Conservation (phyloP, 2,797 vertebrate species). For the Masticophis lateralis region DNA sequence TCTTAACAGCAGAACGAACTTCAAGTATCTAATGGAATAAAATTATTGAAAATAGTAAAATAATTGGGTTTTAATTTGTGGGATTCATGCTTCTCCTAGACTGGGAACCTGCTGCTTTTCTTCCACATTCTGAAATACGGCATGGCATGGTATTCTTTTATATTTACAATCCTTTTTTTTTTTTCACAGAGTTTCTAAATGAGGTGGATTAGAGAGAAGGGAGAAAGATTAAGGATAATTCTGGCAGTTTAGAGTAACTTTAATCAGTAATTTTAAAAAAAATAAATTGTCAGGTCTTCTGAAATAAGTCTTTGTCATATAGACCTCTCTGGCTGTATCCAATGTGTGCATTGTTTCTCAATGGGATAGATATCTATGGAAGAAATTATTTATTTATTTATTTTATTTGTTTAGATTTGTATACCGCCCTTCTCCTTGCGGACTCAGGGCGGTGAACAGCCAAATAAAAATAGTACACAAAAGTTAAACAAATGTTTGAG, state of each 20-base stretch:
- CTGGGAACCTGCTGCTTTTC: not conserved
- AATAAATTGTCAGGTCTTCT: not conserved
- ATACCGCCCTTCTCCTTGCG: too few species aligned
- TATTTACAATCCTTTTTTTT: not conserved
- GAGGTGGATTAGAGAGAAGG: not conserved
- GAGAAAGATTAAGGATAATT: constrained; percentile 13
- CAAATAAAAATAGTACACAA: too few species aligned
- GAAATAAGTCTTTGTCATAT: constrained; percentile 16
- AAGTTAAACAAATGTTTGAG: too few species aligned
- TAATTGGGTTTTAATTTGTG: constrained; percentile 9
- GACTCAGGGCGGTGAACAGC: too few species aligned
- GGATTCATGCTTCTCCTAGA: not conserved
- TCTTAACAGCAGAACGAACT: not conserved
- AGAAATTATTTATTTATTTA: too few species aligned
- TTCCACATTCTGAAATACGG: fast-evolving
- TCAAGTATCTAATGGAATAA: not conserved
- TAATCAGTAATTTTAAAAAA: not conserved
- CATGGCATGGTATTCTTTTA: not conserved
- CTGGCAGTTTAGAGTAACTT: constrained; percentile 1
- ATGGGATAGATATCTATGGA: not conserved
- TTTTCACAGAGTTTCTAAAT: not conserved
- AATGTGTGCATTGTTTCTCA: not conserved
- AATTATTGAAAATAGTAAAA: not conserved
- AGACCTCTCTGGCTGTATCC: not conserved
- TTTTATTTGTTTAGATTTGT: too few species aligned